These are phyloP conservation scores for Probaryconus sp. DNA, from an alignment of 1,140 invertebrate genomes.

Conservation along the genomic window DNA sequence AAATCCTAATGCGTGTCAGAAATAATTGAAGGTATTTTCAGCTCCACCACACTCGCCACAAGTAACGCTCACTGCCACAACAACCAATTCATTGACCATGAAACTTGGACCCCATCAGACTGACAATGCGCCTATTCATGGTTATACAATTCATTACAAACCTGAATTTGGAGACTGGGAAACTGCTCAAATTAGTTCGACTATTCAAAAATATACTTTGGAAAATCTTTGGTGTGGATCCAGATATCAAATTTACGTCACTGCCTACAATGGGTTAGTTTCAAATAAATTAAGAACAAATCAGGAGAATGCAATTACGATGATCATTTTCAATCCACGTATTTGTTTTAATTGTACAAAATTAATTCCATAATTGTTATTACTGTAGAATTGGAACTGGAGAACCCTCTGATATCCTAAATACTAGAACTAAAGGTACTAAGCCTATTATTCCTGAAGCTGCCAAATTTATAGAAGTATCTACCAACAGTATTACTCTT, in stretches of 20 bases:
- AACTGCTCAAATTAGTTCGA: constrained; percentile 86
- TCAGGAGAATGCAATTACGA: too few species aligned
- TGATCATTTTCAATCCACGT: too few species aligned
- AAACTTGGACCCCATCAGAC: constrained; percentile 87
- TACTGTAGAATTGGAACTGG: constrained; percentile 89
- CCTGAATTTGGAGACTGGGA: constrained; percentile 96
- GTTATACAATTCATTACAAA: constrained; percentile 95
- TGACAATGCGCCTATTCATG: constrained; percentile 87
- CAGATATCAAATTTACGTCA: constrained; percentile 94
- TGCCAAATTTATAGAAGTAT: constrained; percentile 93
- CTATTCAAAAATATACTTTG: constrained; percentile 89
- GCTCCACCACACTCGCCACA: constrained; percentile 91
- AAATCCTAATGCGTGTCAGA: too few species aligned
- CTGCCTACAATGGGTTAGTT: constrained; percentile 90
- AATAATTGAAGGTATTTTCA: constrained; percentile 70
- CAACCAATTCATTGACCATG: constrained; percentile 89
- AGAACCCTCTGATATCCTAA: constrained; percentile 90
- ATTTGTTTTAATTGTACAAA: too few species aligned
- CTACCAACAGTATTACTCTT: constrained; percentile 93
- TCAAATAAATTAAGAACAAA: constrained; percentile 1
- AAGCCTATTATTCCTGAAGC: constrained; percentile 94
- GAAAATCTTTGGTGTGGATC: constrained; percentile 93
- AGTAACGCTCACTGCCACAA: constrained; percentile 88
- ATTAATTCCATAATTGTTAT: too few species aligned
- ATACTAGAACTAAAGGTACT: constrained; percentile 90